Conservation (phyloP, 2,113 vertebrate species). For the Bos indicus region DNA sequence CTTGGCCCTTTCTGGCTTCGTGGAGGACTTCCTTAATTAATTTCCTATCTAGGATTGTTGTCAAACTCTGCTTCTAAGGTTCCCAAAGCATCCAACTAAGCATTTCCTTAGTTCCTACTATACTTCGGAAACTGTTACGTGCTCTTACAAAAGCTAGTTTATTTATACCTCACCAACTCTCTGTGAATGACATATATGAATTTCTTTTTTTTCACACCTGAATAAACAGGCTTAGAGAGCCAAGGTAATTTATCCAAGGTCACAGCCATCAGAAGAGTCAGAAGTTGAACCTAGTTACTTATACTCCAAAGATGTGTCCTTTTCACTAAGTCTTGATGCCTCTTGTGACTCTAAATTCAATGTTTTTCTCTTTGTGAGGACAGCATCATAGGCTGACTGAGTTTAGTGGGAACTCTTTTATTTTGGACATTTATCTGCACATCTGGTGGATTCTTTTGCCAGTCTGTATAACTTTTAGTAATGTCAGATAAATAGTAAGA, state of each 20-base stretch:
- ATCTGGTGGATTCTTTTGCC: neutral
- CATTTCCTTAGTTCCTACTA: neutral
- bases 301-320: neutral
- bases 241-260: neutral
- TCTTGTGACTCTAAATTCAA: neutral
- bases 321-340: neutral
- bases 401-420: neutral
- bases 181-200: neutral
- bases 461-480: neutral
- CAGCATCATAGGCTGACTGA: neutral
- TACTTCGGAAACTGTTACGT: neutral
- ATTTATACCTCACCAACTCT: neutral
- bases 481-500: neutral
- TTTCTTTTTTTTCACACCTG: neutral
- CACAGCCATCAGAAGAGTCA: neutral
- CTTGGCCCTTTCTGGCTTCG: neutral
- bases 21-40: neutral
- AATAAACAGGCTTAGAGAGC: neutral
- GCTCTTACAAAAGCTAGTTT: slow-evolving; percentile 14
- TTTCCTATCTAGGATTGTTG: neutral
- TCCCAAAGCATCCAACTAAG: neutral
- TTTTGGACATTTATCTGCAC: neutral
- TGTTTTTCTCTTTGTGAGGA: slow-evolving; percentile 29
- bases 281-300: neutral
- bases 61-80: neutral